A percentile compares a stretch with the other conserved stretches of the same genome.
These are phyloP conservation scores for Leptinotarsa texana DNA, from an alignment of 1,140 invertebrate genomes.

Conservation along the genomic window DNA sequence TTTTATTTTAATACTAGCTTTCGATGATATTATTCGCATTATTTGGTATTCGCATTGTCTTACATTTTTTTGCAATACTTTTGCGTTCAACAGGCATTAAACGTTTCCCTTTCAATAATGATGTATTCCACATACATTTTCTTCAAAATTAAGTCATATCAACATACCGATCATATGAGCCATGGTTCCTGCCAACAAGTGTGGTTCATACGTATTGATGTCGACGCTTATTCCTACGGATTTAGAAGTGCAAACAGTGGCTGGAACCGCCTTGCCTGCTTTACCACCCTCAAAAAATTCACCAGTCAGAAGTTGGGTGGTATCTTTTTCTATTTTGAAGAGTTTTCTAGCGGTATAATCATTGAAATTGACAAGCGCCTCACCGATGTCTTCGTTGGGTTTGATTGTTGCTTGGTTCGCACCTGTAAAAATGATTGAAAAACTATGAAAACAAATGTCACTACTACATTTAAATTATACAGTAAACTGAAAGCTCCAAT, in stretches of 20 bases:
- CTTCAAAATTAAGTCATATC: no score
- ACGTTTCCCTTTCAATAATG: no score
- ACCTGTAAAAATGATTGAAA: conserved; percentile 43
- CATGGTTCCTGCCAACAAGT: conserved; percentile 75
- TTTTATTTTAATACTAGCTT: neutral
- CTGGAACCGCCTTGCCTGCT: conserved; percentile 89
- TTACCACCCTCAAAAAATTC: conserved; percentile 81
- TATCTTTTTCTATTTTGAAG: conserved; percentile 83
- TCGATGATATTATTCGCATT: neutral
- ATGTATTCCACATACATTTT: no score
- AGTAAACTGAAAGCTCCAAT: no score
- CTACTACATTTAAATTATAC: no score
- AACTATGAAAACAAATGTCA: no score
- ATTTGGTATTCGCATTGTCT: no score
- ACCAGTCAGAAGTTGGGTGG: conserved; percentile 88
- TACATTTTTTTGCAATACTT: no score
- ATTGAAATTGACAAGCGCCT: conserved; percentile 86
- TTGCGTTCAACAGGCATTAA: no score
- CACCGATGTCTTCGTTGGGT: conserved; percentile 80
- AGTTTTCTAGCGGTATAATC: conserved; percentile 84
- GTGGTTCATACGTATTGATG: conserved; percentile 90
- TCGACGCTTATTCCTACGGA: conserved; percentile 91
- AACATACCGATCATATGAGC: conserved; percentile 40
- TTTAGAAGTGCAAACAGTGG: conserved; percentile 87
- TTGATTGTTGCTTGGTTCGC: conserved; percentile 82